A percentile compares a stretch with the other conserved stretches of the same genome.
These are phyloP conservation scores for Phalacrocorax brasilianus DNA, from an alignment of 2,113 vertebrate genomes.

Conservation along the genomic window DNA sequence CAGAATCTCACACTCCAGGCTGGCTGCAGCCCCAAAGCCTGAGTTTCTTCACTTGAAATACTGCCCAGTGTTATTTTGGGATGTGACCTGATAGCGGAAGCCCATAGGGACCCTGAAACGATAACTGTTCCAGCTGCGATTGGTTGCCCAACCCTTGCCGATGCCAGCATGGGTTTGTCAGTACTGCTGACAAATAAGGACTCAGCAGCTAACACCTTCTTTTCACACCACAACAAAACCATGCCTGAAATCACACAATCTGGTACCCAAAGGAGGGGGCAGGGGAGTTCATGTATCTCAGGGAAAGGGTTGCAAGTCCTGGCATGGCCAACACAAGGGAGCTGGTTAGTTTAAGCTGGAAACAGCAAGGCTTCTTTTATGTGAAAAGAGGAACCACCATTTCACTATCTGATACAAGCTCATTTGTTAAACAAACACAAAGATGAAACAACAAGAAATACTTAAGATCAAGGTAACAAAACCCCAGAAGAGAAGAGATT, in stretches of 20 bases:
- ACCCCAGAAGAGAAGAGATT: neutral
- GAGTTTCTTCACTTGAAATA: constrained; percentile 93
- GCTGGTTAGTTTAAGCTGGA: neutral
- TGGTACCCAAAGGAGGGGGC: neutral
- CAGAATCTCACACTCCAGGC: constrained; percentile 92
- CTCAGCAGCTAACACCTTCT: constrained; percentile 66
- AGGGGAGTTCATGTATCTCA: neutral
- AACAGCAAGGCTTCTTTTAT: neutral
- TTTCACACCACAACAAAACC: constrained; percentile 66
- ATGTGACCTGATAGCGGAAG: constrained; percentile 92
- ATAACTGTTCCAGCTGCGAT: constrained; percentile 75
- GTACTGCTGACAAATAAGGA: constrained; percentile 59
- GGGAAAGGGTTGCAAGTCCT: constrained; percentile 37
- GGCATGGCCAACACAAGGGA: neutral
- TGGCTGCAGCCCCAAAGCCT: constrained; percentile 91
- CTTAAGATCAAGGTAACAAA: neutral
- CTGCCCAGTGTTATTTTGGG: constrained; percentile 95
- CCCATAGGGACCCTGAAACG: constrained; percentile 85
- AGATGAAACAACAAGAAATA: constrained; percentile 11
- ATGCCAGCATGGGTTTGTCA: constrained; percentile 72
- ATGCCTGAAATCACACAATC: constrained; percentile 46
- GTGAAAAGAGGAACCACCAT: neutral
- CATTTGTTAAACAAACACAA: constrained; percentile 49
- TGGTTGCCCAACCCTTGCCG: constrained; percentile 55
- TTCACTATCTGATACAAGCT: neutral